These are phyloP conservation scores for Charina bottae DNA, from an alignment of 2,113 vertebrate species.

Conservation along the genomic window DNA sequence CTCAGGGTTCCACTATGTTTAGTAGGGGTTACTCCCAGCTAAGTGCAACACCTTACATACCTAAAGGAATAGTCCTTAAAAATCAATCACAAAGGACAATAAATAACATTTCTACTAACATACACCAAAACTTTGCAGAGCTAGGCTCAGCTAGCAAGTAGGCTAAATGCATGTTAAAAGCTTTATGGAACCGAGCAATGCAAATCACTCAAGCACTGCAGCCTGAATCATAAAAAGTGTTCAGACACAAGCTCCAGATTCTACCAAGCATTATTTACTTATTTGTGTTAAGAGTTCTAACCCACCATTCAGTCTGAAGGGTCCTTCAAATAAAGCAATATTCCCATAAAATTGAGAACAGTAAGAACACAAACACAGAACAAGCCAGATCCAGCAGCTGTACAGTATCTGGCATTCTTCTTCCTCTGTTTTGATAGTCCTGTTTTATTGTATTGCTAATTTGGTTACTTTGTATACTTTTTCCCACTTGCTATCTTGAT, in stretches of 20 bases:
- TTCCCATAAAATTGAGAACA: neutral
- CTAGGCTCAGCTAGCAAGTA: constrained; percentile 45
- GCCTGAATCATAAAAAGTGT: constrained; percentile 41
- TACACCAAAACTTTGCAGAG: constrained; percentile 47
- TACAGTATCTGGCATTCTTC: neutral
- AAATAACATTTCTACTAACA: constrained; percentile 40
- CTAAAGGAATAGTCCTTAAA: constrained; percentile 37
- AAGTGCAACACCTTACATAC: constrained; percentile 25
- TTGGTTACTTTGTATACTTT: neutral
- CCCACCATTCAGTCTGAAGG: neutral
- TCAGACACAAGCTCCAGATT: neutral
- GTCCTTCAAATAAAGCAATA: neutral
- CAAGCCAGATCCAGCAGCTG: neutral
- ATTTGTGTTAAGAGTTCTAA: neutral
- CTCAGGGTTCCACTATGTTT: constrained; percentile 23
- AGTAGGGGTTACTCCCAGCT: neutral
- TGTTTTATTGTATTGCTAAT: neutral
- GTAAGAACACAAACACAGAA: neutral
- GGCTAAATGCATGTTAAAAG: constrained; percentile 58
- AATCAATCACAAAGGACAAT: constrained; percentile 44
- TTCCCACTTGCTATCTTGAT: neutral
- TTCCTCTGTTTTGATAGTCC: neutral
- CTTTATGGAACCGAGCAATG: constrained; percentile 60
- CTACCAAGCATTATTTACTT: neutral
- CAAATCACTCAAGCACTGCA: constrained; percentile 55